Conservation (phyloP, 2,888 invertebrate genomes). For the Microplitis deprimator region DNA sequence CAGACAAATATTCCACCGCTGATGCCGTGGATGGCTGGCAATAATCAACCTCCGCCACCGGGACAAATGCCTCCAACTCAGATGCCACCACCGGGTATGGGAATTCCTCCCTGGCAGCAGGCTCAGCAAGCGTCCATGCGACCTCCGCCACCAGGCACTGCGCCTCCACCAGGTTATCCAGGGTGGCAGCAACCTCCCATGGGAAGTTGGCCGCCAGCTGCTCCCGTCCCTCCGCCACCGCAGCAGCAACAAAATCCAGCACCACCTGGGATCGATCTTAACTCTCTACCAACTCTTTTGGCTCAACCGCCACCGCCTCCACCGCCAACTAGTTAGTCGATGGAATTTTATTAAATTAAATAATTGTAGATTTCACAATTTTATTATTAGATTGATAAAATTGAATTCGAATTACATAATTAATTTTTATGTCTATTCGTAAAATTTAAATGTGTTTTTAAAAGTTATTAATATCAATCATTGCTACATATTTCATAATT, state of each 20-base stretch:
- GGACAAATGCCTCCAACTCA: constrained; percentile 64
- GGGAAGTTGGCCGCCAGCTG: constrained; percentile 66
- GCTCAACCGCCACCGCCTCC: constrained; percentile 82
- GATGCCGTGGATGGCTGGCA: constrained; percentile 75
- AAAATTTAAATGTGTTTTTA: not conserved
- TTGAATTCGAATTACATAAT: not conserved
- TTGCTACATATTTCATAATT: not conserved
- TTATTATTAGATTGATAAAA: constrained; percentile 6
- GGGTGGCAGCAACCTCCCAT: constrained; percentile 65
- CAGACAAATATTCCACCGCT: constrained; percentile 73
- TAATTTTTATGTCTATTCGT: not conserved
- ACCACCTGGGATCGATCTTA: constrained; percentile 74
- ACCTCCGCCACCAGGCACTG: constrained; percentile 68
- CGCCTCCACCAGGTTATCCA: constrained; percentile 65
- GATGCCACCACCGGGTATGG: constrained; percentile 68
- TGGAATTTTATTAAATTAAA: not conserved
- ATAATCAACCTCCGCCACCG: constrained; percentile 70
- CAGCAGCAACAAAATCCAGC: constrained; percentile 68
- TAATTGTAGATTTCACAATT: constrained; percentile 18
- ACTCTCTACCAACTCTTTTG: constrained; percentile 74
- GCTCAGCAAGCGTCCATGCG: constrained; percentile 63
- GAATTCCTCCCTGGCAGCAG: constrained; percentile 69
- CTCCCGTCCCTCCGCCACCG: constrained; percentile 74
- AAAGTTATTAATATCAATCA: not conserved
- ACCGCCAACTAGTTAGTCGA: constrained; percentile 70